These are phyloP conservation scores for Hylaeus anthracinus DNA, from an alignment of 1,140 invertebrate species.

Conservation along the genomic window DNA sequence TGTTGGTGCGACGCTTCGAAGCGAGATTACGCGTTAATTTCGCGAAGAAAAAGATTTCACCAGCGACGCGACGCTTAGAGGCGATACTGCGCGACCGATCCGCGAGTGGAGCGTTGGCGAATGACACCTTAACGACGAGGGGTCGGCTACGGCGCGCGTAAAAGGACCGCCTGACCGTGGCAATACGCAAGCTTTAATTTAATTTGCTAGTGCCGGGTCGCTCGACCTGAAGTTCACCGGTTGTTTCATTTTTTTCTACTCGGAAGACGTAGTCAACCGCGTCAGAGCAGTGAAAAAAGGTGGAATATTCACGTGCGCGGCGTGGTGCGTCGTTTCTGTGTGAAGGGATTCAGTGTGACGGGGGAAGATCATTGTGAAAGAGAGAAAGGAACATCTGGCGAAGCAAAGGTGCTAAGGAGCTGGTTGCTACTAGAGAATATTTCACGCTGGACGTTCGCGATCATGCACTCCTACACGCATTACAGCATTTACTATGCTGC, in stretches of 20 bases:
- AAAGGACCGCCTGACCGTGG: neutral
- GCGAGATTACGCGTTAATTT: no score
- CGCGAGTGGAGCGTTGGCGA: no score
- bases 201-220: neutral
- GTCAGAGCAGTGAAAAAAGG: neutral
- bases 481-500: slow-evolving; percentile 66
- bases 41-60: no score
- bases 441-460: slow-evolving; percentile 36
- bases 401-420: slow-evolving; percentile 63
- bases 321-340: neutral
- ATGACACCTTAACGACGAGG: no score
- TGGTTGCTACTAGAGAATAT: slow-evolving; percentile 35
- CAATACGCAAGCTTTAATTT: neutral
- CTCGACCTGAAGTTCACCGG: neutral
- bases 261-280: neutral
- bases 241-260: neutral
- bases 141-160: no score
- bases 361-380: slow-evolving; percentile 61
- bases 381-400: slow-evolving; percentile 67
- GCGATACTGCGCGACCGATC: no score
- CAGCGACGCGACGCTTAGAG: no score
- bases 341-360: slow-evolving; percentile 21
- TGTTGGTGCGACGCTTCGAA: no score
- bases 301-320: neutral
- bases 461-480: slow-evolving; percentile 68